Evolutionary conservation across 2,888 invertebrate species (phyloP), one percentile per base, ranked within the genome.

Genomic region (Euproctis similis): DNA sequence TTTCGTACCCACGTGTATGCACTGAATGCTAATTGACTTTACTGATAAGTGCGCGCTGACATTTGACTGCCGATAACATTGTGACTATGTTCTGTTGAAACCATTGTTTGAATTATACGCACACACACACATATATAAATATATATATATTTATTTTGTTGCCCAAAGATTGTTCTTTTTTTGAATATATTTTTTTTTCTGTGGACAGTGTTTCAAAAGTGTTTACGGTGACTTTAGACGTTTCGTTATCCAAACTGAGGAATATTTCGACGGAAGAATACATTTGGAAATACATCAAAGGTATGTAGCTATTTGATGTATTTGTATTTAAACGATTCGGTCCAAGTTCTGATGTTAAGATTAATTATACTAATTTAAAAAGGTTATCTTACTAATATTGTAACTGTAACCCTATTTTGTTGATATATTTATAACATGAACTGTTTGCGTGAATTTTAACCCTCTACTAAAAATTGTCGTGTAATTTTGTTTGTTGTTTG

Each of bases 271-370:
- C 62, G 42, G 74, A 74, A 59, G 67, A 73, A 59, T 76, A 70
- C 53, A 67, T 81, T 68, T 80, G 81, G 75, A 77, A 72, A 73
- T 80, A 78, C 64, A 66, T 81, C 51, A 76, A 77, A 80, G 82
- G 82, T 81, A 67, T 59, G 73, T n/a, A n/a, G n/a, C n/a, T n/a
- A n/a, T 43, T 28, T 33, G 22, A 25, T 23, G 31, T 24, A 4
- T 16, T 24, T 26, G 9, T 35, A 30, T 30, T 27, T 39, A 42
- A 39, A 31, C 32, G 65, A 62, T 66, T 69, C 65, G 68, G 71
- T 72, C 67, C 70, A 70, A 71, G 69, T 65, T 59, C 14, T 16
- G 10, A n/a, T n/a, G n/a, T n/a, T n/a, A n/a, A n/a, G n/a, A n/a
- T n/a, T n/a, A n/a, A n/a, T n/a, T n/a, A n/a, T n/a, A n/a, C n/a